These are phyloP conservation scores for Ophioninae sp. DNA, from an alignment of 2,888 invertebrate genomes.

Conservation along the genomic window DNA sequence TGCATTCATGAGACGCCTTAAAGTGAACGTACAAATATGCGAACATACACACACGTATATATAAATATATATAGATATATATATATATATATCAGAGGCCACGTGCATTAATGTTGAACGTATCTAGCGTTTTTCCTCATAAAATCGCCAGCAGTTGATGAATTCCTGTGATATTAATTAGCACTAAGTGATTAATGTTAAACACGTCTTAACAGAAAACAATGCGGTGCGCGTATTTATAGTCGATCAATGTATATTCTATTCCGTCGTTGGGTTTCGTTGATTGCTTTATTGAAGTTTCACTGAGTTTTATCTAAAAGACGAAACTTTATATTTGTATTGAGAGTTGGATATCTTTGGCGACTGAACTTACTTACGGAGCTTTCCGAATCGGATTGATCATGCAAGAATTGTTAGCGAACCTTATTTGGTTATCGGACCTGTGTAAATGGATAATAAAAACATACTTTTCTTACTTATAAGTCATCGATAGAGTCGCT, in stretches of 20 bases:
- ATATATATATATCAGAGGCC: conserved; percentile 17
- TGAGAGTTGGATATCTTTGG: background rate
- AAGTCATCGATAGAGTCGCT: background rate
- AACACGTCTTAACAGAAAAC: conserved; percentile 14
- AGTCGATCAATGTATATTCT: conserved; percentile 5
- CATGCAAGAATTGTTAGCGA: background rate
- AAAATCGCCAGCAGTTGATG: conserved; percentile 25
- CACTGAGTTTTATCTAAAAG: background rate
- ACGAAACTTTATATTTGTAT: background rate
- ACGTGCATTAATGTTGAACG: conserved; percentile 43
- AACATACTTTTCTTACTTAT: conserved; percentile 1
- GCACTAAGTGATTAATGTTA: conserved; percentile 43
- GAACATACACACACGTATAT: conserved; percentile 25
- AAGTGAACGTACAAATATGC: conserved; percentile 34
- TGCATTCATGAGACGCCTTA: conserved; percentile 68
- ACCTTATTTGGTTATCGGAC: background rate
- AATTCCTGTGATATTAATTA: conserved; percentile 50
- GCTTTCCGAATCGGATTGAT: background rate
- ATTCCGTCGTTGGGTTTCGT: conserved; percentile 14
- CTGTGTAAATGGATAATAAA: conserved; percentile 26
- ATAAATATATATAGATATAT: background rate
- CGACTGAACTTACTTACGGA: background rate
- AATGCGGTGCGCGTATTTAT: conserved; percentile 10
- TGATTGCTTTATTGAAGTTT: background rate
- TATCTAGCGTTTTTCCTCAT: conserved; percentile 41